Evolutionary conservation across 2,113 vertebrate species (phyloP).

Genomic region (Neotragus moschatus): DNA sequence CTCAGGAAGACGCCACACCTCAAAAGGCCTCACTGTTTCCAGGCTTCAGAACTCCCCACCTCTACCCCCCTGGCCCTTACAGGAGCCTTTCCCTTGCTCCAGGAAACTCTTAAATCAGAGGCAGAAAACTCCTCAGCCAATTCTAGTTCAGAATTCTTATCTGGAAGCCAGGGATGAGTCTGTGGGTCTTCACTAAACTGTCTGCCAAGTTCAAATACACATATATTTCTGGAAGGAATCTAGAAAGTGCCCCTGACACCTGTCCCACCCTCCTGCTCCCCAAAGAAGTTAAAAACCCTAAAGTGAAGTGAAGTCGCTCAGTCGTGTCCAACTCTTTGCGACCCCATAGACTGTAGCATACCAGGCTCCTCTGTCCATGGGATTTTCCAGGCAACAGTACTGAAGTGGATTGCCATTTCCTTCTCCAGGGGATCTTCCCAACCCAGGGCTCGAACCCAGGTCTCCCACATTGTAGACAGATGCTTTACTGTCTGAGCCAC

Average conservation of each 20-base stretch:
- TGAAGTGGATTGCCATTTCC: no score
- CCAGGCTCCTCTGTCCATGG: no score
- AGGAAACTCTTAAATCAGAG: background rate
- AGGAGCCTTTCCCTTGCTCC: background rate
- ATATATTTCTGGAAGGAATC: background rate
- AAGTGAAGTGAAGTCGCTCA: no score
- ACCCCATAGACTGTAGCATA: no score
- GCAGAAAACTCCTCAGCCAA: background rate
- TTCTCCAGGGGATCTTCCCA: no score
- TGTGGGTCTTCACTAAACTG: background rate
- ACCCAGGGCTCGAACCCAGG: no score
- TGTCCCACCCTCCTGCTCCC: no score
- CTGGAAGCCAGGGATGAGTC: background rate
- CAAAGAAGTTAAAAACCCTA: background rate
- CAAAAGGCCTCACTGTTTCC: background rate
- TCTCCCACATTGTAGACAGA: no score
- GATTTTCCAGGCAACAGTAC: no score
- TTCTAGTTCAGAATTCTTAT: background rate
- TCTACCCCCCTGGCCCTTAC: background rate
- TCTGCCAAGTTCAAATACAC: background rate
- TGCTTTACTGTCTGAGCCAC: no score
- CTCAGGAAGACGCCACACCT: background rate
- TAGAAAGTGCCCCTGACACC: background rate
- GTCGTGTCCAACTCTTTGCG: no score
- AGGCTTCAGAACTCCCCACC: background rate